Evolutionary conservation across 2,888 invertebrate species (phyloP).

Genomic region (Flabesymbios commensalis): DNA sequence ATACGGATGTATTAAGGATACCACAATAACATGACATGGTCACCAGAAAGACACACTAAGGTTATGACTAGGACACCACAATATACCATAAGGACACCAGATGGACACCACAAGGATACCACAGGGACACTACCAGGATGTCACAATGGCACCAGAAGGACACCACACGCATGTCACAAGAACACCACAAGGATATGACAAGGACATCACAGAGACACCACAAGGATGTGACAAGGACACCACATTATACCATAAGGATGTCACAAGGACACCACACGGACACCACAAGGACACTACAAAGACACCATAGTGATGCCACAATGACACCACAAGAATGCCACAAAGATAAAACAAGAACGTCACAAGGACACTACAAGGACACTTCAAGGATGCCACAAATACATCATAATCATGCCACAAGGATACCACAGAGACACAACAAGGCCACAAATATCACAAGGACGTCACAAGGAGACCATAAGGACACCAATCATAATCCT

Average conservation of each 20-base stretch:
- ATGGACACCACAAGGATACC: background rate
- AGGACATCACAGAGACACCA: background rate
- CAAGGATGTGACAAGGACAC: background rate
- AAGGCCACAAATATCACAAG: background rate
- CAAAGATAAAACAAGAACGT: background rate
- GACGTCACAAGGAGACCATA: background rate
- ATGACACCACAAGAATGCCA: background rate
- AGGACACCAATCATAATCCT: background rate
- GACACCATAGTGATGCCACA: background rate
- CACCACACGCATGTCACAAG: background rate
- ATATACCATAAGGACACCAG: background rate
- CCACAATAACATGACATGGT: too few relatives aligned
- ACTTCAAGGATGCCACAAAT: background rate
- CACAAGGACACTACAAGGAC: background rate
- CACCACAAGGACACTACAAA: background rate
- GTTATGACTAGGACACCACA: too few relatives aligned
- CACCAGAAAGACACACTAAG: too few relatives aligned
- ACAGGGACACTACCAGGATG: background rate
- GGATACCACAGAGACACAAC: background rate
- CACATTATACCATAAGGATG: background rate
- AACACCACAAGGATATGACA: background rate
- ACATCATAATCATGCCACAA: background rate
- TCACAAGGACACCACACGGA: background rate
- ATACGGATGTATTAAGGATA: too few relatives aligned
- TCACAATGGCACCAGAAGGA: background rate